Evolutionary conservation across 2,888 invertebrate genomes (phyloP).

Genomic region (Diplolepis rosae): DNA sequence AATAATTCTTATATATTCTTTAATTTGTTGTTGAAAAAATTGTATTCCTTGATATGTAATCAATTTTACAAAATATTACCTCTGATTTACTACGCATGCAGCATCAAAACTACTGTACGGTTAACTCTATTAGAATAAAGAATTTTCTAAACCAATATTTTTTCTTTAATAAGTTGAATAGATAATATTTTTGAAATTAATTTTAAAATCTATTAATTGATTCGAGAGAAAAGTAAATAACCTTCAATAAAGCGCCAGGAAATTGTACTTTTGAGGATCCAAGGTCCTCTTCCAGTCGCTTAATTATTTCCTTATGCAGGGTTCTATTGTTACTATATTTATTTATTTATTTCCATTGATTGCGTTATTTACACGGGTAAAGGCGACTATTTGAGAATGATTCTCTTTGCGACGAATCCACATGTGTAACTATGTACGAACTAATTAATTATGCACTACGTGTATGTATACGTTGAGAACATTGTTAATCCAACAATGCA

Average conservation of each 20-base stretch:
- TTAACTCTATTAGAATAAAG: not conserved
- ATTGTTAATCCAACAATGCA: not conserved
- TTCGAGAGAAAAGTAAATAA: not conserved
- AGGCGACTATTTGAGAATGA: not conserved
- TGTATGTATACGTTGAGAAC: not conserved
- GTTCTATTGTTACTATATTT: not conserved
- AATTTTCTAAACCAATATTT: not conserved
- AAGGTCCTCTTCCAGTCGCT: not conserved
- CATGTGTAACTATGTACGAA: not conserved
- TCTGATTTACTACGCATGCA: not conserved
- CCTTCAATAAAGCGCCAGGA: not conserved
- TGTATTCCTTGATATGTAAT: too few relatives aligned
- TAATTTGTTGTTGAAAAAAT: not conserved
- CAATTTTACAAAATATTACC: conserved; percentile 1
- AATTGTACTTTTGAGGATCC: not conserved
- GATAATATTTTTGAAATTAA: not conserved
- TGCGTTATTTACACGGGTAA: conserved; percentile 1
- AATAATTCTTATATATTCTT: not conserved
- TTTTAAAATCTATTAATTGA: not conserved
- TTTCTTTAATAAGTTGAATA: too few relatives aligned
- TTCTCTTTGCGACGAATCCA: not conserved
- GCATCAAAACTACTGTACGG: not conserved
- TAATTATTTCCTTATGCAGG: conserved; percentile 5
- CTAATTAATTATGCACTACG: not conserved
- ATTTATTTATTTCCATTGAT: conserved; percentile 1